A percentile compares a stretch with the other conserved stretches of the same genome.
Conservation (phyloP, 2,888 invertebrate genomes). For the Cheilosia variabilis region DNA sequence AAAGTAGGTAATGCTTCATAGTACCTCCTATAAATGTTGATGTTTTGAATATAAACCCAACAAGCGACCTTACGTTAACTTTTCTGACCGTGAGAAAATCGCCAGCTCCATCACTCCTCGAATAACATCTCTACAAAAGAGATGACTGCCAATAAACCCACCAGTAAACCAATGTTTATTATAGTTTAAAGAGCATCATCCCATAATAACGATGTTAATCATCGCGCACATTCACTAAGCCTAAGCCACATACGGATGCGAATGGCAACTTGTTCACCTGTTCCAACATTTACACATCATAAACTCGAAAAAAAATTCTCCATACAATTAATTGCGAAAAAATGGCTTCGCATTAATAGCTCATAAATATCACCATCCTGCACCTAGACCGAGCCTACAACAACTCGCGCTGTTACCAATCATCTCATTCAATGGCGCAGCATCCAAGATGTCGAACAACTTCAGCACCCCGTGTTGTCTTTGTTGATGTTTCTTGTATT, state of each 20-base stretch:
- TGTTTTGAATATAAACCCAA: too few relatives aligned
- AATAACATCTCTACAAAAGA: background rate
- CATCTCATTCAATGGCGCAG: slow-evolving; percentile 11
- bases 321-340: slow-evolving; percentile 33
- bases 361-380: slow-evolving; percentile 36
- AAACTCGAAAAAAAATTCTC: slow-evolving; percentile 16
- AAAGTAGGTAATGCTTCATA: too few relatives aligned
- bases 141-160: background rate
- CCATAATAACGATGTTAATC: slow-evolving; percentile 5
- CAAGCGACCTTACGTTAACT: too few relatives aligned
- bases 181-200: slow-evolving; percentile 4
- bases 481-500: background rate
- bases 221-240: background rate
- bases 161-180: background rate
- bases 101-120: too few relatives aligned
- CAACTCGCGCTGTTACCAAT: background rate
- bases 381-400: slow-evolving; percentile 38
- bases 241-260: slow-evolving; percentile 8
- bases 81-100: background rate
- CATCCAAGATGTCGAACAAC: background rate
- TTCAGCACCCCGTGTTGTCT: background rate
- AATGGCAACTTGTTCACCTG: background rate
- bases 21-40: too few relatives aligned
- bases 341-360: slow-evolving; percentile 22
- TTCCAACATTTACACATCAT: slow-evolving; percentile 29